phyloP scores from a whole-genome alignment of 1,140 invertebrate species.

The Chelonus insularis region DNA sequence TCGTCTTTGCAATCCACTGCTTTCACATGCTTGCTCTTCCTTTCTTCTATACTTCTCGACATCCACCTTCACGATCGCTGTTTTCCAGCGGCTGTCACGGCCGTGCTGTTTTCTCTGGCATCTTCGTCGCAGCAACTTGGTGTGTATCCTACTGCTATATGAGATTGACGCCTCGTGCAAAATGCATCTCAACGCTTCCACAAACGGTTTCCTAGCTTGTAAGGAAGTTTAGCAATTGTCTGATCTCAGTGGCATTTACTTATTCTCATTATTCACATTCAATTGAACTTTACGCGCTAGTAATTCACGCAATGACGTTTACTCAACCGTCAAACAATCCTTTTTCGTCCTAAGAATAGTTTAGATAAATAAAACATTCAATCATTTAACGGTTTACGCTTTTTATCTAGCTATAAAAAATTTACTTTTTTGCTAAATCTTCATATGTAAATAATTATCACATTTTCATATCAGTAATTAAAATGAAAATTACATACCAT shows the following conservation, averaged over 20 bases:
- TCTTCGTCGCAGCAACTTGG: background rate
- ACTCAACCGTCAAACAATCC: background rate
- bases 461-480: too few species aligned
- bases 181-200: slow-evolving; percentile 5
- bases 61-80: slow-evolving; percentile 35
- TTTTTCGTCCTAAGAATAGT: too few species aligned
- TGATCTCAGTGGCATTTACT: background rate
- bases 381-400: too few species aligned
- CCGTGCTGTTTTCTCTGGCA: background rate
- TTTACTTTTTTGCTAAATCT: too few species aligned
- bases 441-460: too few species aligned
- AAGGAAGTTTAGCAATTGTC: background rate
- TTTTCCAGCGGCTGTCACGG: slow-evolving; percentile 18
- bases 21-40: slow-evolving; percentile 27
- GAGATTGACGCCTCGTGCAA: slow-evolving; percentile 21
- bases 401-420: too few species aligned
- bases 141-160: background rate
- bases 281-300: background rate
- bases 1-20: too few species aligned
- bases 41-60: slow-evolving; percentile 29
- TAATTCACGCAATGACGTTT: background rate
- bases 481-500: too few species aligned
- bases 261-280: background rate
- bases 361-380: too few species aligned
- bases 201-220: background rate